Percentiles rank a stretch among this genome's conserved stretches.
Evolutionary conservation across 2,888 invertebrate species (phyloP).

Genomic region (Calameuta filiformis): DNA sequence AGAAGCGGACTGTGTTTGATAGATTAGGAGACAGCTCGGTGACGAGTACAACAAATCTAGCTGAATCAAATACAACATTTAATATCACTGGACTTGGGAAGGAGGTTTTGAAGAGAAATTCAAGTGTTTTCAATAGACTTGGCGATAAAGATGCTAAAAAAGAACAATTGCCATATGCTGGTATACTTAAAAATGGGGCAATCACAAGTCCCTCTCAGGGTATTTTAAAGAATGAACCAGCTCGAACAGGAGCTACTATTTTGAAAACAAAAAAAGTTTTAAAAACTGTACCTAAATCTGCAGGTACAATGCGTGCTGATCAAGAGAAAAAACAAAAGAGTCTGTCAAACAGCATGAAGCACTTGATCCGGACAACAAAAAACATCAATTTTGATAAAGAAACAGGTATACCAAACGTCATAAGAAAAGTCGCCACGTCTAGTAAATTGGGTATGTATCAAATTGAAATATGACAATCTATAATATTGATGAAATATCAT

Average conservation of each 20-base stretch:
- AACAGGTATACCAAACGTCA: slow-evolving; percentile 11
- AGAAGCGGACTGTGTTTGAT: slow-evolving; percentile 68
- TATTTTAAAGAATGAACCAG: slow-evolving; percentile 50
- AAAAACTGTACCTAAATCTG: slow-evolving; percentile 34
- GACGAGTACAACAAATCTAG: slow-evolving; percentile 62
- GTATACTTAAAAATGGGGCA: slow-evolving; percentile 56
- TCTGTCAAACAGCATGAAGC: slow-evolving; percentile 40
- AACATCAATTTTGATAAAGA: slow-evolving; percentile 35
- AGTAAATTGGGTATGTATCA: slow-evolving; percentile 51
- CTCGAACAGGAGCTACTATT: slow-evolving; percentile 29
- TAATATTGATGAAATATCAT: background rate
- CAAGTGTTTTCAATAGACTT: slow-evolving; percentile 60
- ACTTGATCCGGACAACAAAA: slow-evolving; percentile 45
- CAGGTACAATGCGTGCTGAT: slow-evolving; percentile 62
- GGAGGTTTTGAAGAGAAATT: slow-evolving; percentile 51
- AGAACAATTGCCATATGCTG: slow-evolving; percentile 32
- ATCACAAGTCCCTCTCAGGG: slow-evolving; percentile 35
- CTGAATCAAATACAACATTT: slow-evolving; percentile 49
- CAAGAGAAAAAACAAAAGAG: slow-evolving; percentile 53
- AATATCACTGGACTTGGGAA: slow-evolving; percentile 61
- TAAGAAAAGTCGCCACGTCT: slow-evolving; percentile 31
- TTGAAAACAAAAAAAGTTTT: slow-evolving; percentile 35
- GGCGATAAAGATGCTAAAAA: slow-evolving; percentile 58
- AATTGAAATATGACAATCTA: background rate
- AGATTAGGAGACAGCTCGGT: slow-evolving; percentile 68